Evolutionary conservation across 2,113 vertebrate genomes (phyloP), one percentile per base, ranked within the genome.

Genomic region (Cyrtonyx montezumae): DNA sequence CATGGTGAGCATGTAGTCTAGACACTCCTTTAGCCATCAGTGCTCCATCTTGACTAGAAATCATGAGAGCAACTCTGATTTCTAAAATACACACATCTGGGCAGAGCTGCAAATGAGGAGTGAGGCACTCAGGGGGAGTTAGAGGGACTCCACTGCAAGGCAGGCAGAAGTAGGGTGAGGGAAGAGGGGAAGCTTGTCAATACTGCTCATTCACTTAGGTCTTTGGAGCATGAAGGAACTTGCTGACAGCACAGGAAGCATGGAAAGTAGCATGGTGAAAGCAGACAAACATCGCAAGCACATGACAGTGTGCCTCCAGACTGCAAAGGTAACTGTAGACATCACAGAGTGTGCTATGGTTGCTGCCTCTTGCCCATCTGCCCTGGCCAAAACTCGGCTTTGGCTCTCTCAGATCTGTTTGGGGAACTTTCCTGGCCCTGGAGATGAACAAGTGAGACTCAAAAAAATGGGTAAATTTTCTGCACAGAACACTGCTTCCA

Each of bases 181-280:
- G 8, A 19, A 49, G 32, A 45, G 34, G 46, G 67, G 43, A 48
- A 90, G 51, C 17, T 65, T 0, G 0, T 91, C 80, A 85, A 75
- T 22, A 16, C n/a, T 56, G 46, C 61, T 70, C 71, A 88, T 91
- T 92, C 82, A 75, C 56, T 86, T 81, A 61, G 58, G 73, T 42
- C 77, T 95, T 69, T 81, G 91, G 82, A 96, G 91, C 87, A 84
- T 88, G 87, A 89, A 93, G 46, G 81, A 93, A 83, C 81, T 93
- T 92, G 87, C 89, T 88, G 91, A 81, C 79, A 51, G 58, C 30
- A 68, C 82, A 84, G 90, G 43, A 90, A 86, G 62, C 22, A 46
- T 51, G 68, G 90, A 80, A 94, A 92, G 36, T 12, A 75, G 69
- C 43, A 26, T 1, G 37, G 84, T 16, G 53, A 77, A 32, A 8